Evolutionary conservation across 2,888 invertebrate species (phyloP), one percentile per base, ranked within the genome.

Genomic region (Netelia virgata): DNA sequence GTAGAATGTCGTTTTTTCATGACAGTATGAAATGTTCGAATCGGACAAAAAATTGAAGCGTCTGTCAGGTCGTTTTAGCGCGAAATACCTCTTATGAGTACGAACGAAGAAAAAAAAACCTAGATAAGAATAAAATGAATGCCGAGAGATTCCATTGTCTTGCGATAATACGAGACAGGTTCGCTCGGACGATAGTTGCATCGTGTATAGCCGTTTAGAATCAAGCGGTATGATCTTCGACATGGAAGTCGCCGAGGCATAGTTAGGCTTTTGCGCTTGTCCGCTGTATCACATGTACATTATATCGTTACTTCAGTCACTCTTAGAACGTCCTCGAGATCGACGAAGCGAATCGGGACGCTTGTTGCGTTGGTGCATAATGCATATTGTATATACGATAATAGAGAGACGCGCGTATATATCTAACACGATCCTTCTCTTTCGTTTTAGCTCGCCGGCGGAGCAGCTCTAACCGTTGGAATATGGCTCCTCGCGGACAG

Each of bases 401-500:
- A 70, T 73, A 64, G 36, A 69, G n/a, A 43, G 1, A 16, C 18
- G 9, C 20, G n/a, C 9, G 18, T 20, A 57, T 74, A 10, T 20
- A 41, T 75, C 55, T 1, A 14, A 47, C 47, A 47, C 47, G 14
- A 47, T 47, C 47, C 47, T 47, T 47, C 11, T 47, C 47, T 47
- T 47, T 23, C 53, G 86, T 94, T 94, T 77, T 92, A 95, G 95
- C 90, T 95, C 84, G 94, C 95, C 81, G 96, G 96, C 79, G 95
- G 96, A 83, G 94, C 95, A 83, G 95, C 96, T 74, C 93, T 96
- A 85, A 95, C 95, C 47, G 94, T 96, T 80, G 96, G 96, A 91
- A 95, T 96, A 92, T 96, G 96, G 96, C 92, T 96, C 53, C 95
- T 95, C 47, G 95, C 95, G 73, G 96, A 96, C 93, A 96, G 95